Base-by-base conservation (phyloP, 2,888 invertebrate species). In the Zygogramma bicolorata region DNA sequence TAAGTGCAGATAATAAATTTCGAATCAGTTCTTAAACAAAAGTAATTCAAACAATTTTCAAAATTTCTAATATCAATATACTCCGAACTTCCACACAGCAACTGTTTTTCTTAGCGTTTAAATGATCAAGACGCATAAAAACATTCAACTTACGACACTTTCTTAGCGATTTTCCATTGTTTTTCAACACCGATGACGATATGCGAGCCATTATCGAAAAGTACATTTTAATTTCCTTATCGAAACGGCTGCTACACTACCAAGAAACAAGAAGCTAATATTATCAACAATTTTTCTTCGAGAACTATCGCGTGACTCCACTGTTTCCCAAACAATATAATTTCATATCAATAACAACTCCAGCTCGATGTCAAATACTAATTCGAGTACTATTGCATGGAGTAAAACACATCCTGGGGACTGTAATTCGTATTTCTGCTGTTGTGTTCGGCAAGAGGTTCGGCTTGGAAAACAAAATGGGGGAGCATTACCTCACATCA, bases 311-410 rank as follows among this genome's bases (percentile, higher is more conserved):
- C 27, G 53, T 53, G 53, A 25, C 27, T n/a, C 27, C 1, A 53
- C 4, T 53, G 53, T 53, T 53, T 53, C 53, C 53, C 22, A 53
- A 53, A 53, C 53, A 53, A 53, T 27, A 25, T 53, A 27, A 53
- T 53, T 53, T n/a, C 53, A 53, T 53, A 53, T 53, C 27, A 53
- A 53, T 53, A 53, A 53, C 53, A 53, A 53, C 53, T n/a, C 27
- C 5, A 25, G n/a, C 22, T 25, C 3, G 27, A 53, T 53, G 53
- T 53, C 53, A 53, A 53, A 27, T 53, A 27, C 25, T 5, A 22
- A 25, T 27, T 27, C 53, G 27, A 53, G 53, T 53, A 25, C 13
- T 53, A 53, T 53, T 25, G 53, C 53, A 27, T 53, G 53, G 53
- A 53, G 53, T 53, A n/a, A n/a, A 53, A 53, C 25, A 27, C 53